These are phyloP conservation scores for Torymus tubicola DNA, from an alignment of 2,888 invertebrate genomes.

Conservation along the genomic window DNA sequence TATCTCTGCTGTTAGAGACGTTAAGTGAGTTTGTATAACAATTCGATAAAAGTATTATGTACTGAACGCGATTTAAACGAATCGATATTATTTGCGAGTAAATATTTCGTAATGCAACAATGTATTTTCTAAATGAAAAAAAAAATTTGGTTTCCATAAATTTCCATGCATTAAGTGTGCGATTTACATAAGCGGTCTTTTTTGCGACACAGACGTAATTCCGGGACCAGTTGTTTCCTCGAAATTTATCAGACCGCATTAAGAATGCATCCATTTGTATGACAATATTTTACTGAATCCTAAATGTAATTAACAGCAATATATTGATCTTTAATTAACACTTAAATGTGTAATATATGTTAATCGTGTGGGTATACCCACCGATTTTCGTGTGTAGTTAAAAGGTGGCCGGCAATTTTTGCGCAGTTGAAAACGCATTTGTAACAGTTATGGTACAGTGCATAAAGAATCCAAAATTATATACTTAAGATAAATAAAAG, in stretches of 20 bases:
- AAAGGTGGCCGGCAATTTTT: too few relatives aligned
- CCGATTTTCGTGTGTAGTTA: too few relatives aligned
- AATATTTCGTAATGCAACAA: too few relatives aligned
- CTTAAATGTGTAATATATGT: background rate
- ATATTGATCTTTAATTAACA: conserved; percentile 8
- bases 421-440: background rate
- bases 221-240: background rate
- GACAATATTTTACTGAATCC: background rate
- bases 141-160: too few relatives aligned
- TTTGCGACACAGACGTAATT: background rate
- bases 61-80: too few relatives aligned
- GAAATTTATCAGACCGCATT: conserved; percentile 6
- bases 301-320: conserved; percentile 9
- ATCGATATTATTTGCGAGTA: too few relatives aligned
- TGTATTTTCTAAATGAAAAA: too few relatives aligned
- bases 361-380: background rate
- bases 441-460: conserved; percentile 1
- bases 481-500: conserved; percentile 32
- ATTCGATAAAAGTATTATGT: too few relatives aligned
- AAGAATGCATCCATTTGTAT: background rate
- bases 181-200: too few relatives aligned
- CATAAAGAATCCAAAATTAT: conserved; percentile 12
- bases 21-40: too few relatives aligned
- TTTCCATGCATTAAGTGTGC: too few relatives aligned
- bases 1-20: too few relatives aligned